Evolutionary conservation across 1,140 invertebrate genomes (phyloP).

Genomic region (Oedothorax gibbosus): DNA sequence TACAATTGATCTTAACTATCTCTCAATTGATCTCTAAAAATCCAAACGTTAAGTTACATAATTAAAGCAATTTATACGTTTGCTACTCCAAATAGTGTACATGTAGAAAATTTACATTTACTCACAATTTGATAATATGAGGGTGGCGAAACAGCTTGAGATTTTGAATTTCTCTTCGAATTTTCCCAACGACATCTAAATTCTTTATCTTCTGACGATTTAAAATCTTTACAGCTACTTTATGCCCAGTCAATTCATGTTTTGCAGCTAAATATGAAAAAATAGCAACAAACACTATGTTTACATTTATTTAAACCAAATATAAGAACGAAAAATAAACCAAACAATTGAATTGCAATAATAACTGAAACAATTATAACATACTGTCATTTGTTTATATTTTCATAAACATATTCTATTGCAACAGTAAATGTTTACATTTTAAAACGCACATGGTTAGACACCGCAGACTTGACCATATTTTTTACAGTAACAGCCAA

Average conservation of each 20-base stretch:
- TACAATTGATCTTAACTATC: no score
- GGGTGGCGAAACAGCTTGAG: constrained; percentile 98
- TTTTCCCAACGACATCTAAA: constrained; percentile 98
- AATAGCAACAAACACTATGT: constrained; percentile 53
- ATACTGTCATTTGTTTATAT: no score
- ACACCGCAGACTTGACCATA: neutral
- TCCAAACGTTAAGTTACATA: no score
- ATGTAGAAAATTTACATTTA: constrained; percentile 64
- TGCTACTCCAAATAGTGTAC: no score
- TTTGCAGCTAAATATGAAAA: constrained; percentile 82
- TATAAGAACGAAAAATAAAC: neutral
- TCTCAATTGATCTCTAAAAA: no score
- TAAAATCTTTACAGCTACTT: constrained; percentile 98
- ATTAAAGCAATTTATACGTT: no score
- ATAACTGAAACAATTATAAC: neutral
- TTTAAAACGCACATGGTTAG: constrained; percentile 55
- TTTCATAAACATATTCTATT: neutral
- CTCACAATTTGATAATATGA: constrained; percentile 99
- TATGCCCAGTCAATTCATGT: constrained; percentile 96
- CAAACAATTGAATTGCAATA: neutral
- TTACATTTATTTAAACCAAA: neutral
- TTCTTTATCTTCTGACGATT: constrained; percentile 99
- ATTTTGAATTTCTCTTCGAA: constrained; percentile 98
- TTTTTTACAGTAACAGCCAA: neutral
- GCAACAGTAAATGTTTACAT: constrained; percentile 48